phyloP scores from a whole-genome alignment of 2,113 vertebrate genomes.

The Phaetusa simplex region DNA sequence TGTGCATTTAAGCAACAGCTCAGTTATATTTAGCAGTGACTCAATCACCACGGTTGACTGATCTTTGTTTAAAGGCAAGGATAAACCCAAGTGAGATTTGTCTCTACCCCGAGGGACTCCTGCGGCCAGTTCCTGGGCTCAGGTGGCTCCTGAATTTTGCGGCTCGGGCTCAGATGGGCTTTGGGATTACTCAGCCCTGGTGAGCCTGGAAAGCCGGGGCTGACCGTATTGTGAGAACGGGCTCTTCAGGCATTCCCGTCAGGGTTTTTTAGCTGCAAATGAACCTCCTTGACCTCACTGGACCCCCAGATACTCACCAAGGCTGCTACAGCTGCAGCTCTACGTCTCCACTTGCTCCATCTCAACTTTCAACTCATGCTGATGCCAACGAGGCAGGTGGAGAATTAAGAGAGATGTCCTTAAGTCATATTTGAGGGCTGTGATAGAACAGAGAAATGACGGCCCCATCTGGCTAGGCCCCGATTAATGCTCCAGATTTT shows the following conservation, averaged over 20 bases:
- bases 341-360: accelerated
- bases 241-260: not conserved
- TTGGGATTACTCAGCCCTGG: not conserved
- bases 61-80: not conserved
- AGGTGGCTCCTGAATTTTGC: not conserved
- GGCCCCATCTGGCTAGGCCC: too few relatives aligned
- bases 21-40: not conserved
- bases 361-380: not conserved
- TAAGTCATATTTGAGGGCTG: not conserved
- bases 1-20: not conserved
- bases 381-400: not conserved
- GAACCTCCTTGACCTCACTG: not conserved
- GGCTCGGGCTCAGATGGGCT: not conserved
- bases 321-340: not conserved
- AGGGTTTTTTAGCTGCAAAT: not conserved
- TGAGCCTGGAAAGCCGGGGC: not conserved
- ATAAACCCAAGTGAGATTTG: not conserved
- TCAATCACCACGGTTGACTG: not conserved
- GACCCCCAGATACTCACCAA: not conserved
- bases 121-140: not conserved
- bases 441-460: not conserved
- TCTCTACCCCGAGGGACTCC: not conserved
- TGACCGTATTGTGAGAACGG: not conserved
- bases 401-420: not conserved
- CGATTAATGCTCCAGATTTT: not conserved